Conservation (phyloP, 2,113 vertebrate species). For the Pterocles orientalis region DNA sequence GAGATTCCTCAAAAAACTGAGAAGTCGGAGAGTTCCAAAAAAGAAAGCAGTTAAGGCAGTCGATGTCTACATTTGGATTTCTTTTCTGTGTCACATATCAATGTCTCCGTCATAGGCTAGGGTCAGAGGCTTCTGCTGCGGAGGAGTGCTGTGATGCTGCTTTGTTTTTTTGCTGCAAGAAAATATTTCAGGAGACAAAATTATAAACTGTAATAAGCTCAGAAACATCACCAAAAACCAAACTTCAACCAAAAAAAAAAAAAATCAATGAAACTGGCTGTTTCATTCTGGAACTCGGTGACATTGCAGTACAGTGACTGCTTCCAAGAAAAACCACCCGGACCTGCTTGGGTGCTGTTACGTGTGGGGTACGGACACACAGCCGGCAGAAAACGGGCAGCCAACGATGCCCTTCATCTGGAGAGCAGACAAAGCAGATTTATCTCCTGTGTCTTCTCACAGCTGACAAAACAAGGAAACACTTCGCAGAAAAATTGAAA, state of each 20-base stretch:
- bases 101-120: slow-evolving; percentile 94
- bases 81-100: slow-evolving; percentile 87
- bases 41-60: slow-evolving; percentile 82
- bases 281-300: background rate
- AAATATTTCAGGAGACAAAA: slow-evolving; percentile 15
- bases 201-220: background rate
- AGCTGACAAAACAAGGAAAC: background rate
- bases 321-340: background rate
- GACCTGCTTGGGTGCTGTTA: background rate
- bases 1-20: slow-evolving; percentile 83
- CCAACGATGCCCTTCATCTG: background rate
- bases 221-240: background rate
- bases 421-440: background rate
- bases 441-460: background rate
- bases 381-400: background rate
- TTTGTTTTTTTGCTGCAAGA: slow-evolving; percentile 86
- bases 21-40: slow-evolving; percentile 77
- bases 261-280: background rate
- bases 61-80: slow-evolving; percentile 80
- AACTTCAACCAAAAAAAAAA: background rate
- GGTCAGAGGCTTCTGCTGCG: slow-evolving; percentile 93
- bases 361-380: background rate
- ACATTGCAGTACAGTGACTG: background rate
- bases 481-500: background rate
- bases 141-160: slow-evolving; percentile 83